A percentile compares a stretch with the other conserved stretches of the same genome.
phyloP scores from a whole-genome alignment of 2,797 vertebrate species.

The Anomalospiza imberbis region DNA sequence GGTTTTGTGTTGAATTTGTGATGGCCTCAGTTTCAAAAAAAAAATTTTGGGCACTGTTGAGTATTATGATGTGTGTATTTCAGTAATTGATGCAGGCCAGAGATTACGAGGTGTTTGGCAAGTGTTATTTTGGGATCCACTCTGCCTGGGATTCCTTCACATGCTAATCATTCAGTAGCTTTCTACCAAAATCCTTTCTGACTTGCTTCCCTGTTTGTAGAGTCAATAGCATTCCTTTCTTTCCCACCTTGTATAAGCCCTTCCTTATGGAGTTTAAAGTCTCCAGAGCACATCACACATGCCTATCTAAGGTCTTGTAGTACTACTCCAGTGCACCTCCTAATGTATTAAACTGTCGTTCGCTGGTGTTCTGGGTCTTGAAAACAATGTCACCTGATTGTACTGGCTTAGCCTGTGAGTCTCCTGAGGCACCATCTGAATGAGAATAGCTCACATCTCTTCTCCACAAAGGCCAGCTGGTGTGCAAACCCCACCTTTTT shows the following conservation, averaged over 20 bases:
- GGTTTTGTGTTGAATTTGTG: background rate
- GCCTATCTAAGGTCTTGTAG: background rate
- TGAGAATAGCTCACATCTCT: background rate
- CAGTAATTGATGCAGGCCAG: background rate
- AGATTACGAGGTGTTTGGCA: background rate
- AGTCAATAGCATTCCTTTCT: background rate
- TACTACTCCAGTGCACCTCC: background rate
- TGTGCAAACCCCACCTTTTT: background rate
- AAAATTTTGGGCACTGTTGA: background rate
- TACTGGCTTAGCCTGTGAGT: background rate
- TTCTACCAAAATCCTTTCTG: slow-evolving; percentile 9
- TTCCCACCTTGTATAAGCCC: background rate
- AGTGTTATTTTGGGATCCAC: background rate
- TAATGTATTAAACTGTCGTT: slow-evolving; percentile 1
- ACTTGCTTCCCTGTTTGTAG: background rate
- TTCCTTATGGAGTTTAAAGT: background rate
- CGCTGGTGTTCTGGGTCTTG: slow-evolving; percentile 50
- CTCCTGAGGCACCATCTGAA: background rate
- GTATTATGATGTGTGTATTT: background rate
- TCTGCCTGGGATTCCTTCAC: background rate
- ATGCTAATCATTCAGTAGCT: background rate
- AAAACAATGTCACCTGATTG: slow-evolving; percentile 22
- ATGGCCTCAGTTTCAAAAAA: background rate
- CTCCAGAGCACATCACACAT: background rate
- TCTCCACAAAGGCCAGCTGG: background rate